These are phyloP conservation scores for Coptodon bakossiorum DNA, from an alignment of 2,113 vertebrate species.

Conservation along the genomic window DNA sequence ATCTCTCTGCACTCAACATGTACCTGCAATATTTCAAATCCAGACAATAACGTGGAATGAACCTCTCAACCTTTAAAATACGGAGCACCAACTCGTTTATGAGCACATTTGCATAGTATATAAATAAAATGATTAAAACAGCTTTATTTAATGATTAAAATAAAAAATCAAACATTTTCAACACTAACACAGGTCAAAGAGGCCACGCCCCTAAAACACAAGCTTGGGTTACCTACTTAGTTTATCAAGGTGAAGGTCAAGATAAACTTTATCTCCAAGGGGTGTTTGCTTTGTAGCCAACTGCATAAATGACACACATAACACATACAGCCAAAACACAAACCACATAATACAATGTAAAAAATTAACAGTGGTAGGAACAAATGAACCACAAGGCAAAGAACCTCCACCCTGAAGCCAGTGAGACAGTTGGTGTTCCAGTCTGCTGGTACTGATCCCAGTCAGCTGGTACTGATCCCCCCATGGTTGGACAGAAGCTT, in stretches of 20 bases:
- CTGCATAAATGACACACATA: background rate
- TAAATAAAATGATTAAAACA: background rate
- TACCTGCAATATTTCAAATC: background rate
- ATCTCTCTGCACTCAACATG: background rate
- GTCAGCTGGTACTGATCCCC: background rate
- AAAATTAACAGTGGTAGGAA: background rate
- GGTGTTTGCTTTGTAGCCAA: background rate
- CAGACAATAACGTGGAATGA: background rate
- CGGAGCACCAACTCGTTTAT: background rate
- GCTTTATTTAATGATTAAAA: background rate
- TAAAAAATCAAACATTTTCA: background rate
- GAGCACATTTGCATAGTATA: background rate
- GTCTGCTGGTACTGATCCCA: background rate
- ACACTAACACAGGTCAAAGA: background rate
- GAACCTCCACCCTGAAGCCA: background rate
- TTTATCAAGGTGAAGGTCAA: background rate
- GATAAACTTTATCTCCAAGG: background rate
- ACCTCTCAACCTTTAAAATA: background rate
- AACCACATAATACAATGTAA: background rate
- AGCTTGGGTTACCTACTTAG: background rate
- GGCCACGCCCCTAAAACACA: background rate
- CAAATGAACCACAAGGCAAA: background rate
- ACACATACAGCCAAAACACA: background rate
- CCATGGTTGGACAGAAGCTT: background rate
- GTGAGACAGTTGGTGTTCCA: background rate